These are phyloP conservation scores for Metridium senile DNA, from an alignment of 92 coral and sea anemone genomes.

Conservation along the genomic window DNA sequence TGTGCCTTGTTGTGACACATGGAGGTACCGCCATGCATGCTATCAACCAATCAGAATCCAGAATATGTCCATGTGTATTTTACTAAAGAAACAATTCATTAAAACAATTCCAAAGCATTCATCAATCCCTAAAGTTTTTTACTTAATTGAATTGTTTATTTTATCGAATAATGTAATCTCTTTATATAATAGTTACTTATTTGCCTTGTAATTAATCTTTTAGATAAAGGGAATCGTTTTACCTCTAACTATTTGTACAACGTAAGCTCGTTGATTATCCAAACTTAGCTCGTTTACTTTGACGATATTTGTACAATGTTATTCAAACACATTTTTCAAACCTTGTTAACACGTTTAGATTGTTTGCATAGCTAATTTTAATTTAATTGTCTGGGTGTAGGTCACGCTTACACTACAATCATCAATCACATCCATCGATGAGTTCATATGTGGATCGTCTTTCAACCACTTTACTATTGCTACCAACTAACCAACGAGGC, in stretches of 20 bases:
- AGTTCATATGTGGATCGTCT: constrained; percentile 1
- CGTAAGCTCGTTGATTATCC: too few relatives aligned
- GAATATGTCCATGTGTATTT: background rate
- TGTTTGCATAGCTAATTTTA: background rate
- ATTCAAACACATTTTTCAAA: background rate
- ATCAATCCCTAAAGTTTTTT: background rate
- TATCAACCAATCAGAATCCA: background rate
- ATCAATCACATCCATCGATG: background rate
- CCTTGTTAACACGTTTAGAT: background rate
- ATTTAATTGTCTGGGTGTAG: background rate
- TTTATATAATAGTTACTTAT: too few relatives aligned
- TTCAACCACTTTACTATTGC: background rate
- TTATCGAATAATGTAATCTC: too few relatives aligned
- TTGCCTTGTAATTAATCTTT: too few relatives aligned
- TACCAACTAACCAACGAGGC: background rate
- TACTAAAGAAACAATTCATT: too few relatives aligned
- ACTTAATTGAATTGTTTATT: too few relatives aligned
- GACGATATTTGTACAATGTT: too few relatives aligned
- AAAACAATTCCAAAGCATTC: background rate
- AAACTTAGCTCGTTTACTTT: too few relatives aligned
- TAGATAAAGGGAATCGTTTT: too few relatives aligned
- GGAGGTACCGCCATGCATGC: too few relatives aligned
- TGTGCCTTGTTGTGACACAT: too few relatives aligned
- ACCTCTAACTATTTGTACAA: too few relatives aligned
- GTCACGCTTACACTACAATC: background rate